Evolutionary conservation across 2,113 vertebrate genomes (phyloP).

Genomic region (Calyptommatus sinebrachiatus): DNA sequence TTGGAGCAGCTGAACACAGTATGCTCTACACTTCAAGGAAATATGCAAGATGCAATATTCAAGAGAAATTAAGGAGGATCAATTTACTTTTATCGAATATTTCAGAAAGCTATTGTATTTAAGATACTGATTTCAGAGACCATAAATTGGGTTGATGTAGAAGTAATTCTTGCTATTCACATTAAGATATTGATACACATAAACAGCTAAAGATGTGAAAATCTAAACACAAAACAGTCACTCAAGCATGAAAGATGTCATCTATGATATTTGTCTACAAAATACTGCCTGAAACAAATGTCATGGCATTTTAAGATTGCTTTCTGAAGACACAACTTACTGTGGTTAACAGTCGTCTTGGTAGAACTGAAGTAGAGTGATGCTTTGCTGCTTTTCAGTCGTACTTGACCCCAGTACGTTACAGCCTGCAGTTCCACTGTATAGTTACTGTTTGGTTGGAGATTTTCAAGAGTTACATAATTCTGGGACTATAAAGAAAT

Average conservation of each 20-base stretch:
- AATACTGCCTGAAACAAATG: neutral
- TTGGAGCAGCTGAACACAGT: neutral
- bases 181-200: neutral
- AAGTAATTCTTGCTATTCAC: no score
- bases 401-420: conserved; percentile 89
- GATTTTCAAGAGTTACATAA: conserved; percentile 82
- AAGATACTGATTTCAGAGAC: no score
- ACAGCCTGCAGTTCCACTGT: conserved; percentile 88
- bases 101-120: no score
- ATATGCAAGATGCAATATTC: neutral
- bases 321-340: conserved; percentile 67
- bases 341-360: conserved; percentile 62
- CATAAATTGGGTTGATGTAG: no score
- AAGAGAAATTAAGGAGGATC: neutral
- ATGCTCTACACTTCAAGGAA: neutral
- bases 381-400: conserved; percentile 89
- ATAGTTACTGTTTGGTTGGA: conserved; percentile 83
- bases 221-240: neutral
- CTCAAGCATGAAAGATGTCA: neutral
- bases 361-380: conserved; percentile 81
- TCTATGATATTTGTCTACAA: neutral
- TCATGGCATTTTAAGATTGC: neutral
- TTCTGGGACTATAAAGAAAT: conserved; percentile 75
- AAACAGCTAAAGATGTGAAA: neutral
- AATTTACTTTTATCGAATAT: no score